A percentile compares a stretch with the other conserved stretches of the same genome.
Evolutionary conservation across 2,888 invertebrate species (phyloP).

Genomic region (Octodonta nipae): DNA sequence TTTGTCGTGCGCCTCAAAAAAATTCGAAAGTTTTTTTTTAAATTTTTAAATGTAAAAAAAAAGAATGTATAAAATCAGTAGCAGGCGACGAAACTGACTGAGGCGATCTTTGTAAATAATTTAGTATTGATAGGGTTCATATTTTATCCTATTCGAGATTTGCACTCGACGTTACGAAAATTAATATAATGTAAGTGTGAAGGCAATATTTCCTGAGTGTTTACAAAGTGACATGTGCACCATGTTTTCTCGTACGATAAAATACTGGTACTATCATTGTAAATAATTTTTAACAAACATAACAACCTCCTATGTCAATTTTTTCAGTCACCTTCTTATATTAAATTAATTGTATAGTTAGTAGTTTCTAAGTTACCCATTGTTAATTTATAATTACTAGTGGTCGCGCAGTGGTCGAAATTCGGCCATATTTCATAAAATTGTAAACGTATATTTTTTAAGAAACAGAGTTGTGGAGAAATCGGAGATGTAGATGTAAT

Average conservation of each 20-base stretch:
- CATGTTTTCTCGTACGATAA: too few relatives aligned
- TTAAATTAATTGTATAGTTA: conserved; percentile 36
- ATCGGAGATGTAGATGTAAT: too few relatives aligned
- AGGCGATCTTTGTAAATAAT: conserved; percentile 20
- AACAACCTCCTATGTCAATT: conserved; percentile 23
- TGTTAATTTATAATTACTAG: too few relatives aligned
- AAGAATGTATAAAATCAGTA: conserved; percentile 27
- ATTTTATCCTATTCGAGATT: too few relatives aligned
- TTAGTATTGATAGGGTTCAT: conserved; percentile 22
- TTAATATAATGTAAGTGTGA: too few relatives aligned
- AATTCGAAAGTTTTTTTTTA: conserved; percentile 24
- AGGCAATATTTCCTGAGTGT: too few relatives aligned
- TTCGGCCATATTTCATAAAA: too few relatives aligned
- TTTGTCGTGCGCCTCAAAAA: not conserved
- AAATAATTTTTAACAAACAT: conserved; percentile 22
- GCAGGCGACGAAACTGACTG: conserved; percentile 28
- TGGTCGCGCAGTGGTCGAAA: too few relatives aligned
- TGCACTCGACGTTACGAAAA: too few relatives aligned
- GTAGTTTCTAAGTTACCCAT: conserved; percentile 33
- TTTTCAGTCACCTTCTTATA: conserved; percentile 25
- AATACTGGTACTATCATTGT: conserved; percentile 22
- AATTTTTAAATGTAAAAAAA: conserved; percentile 32
- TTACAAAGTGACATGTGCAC: too few relatives aligned
- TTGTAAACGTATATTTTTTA: too few relatives aligned
- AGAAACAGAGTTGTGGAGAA: too few relatives aligned